Evolutionary conservation across 2,797 vertebrate genomes (phyloP), one percentile per base, ranked within the genome.

Genomic region (Malacoctenus gilli): DNA sequence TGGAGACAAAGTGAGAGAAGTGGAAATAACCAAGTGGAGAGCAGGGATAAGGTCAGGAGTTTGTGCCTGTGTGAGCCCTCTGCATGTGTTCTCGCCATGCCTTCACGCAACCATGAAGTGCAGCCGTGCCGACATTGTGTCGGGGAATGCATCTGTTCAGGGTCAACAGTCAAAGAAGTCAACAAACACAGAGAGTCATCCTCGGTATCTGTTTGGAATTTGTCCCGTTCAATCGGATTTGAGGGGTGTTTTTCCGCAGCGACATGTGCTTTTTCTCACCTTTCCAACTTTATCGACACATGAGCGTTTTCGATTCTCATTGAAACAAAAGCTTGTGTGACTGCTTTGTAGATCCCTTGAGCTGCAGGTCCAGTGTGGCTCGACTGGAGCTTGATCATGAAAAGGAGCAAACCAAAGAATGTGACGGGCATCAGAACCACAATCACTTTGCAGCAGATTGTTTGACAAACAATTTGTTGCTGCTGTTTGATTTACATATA

Each of bases 1-100:
- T 34, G 14, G 48, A 49, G 40, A 69, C 51, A 64, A 58, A 55
- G 49, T 61, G 32, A 68, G 49, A 62, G 20, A 48, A 12, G 23
- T 46, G 67, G 48, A 48, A 64, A 64, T 34, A 59, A 35, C 42
- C 37, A 46, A 50, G 35, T 43, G 6, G 50, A 55, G 37, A 67
- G 28, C 19, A 55, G 8, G 31, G 57, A 59, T 69, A 67, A 76
- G 60, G 55, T 72, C 60, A 49, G 37, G 12, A 41, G 35, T 12
- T 41, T 1, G 37, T 28, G 14, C 40, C 15, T 4, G 14, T 48
- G 37, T 42, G 53, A 21, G 35, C 54, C n/a, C 14, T 44, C 21
- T 13, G 10, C 22, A 20, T 10, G 28, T 16, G 20, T 23, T 6
- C 58, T 18, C 25, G n/a, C 18, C 18, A n/a, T 21, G 19, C 36